phyloP scores from a whole-genome alignment of 2,888 invertebrate species.

The Oeneis ivallda region DNA sequence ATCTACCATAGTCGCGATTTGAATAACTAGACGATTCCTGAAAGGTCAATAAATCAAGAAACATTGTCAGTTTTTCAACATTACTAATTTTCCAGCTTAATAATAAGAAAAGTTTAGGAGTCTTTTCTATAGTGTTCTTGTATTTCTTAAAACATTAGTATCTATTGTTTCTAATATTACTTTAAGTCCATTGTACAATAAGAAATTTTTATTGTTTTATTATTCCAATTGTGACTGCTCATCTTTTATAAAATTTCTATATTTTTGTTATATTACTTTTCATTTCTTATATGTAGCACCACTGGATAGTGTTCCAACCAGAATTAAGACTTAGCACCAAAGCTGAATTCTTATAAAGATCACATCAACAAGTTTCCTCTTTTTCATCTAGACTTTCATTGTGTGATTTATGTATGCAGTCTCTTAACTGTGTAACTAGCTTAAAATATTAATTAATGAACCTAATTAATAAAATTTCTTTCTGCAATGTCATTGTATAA shows the following conservation, averaged over 20 bases:
- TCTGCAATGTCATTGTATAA: not conserved
- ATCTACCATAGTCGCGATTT: slow-evolving; percentile 79
- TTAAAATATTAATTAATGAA: not conserved
- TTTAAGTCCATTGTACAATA: slow-evolving; percentile 1
- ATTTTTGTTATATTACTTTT: not conserved
- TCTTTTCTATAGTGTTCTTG: not conserved
- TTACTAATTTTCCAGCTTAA: slow-evolving; percentile 1
- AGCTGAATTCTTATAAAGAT: not conserved
- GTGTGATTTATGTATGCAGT: too few relatives aligned
- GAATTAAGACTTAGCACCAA: not conserved
- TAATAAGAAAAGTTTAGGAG: slow-evolving; percentile 6
- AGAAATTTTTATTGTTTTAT: not conserved
- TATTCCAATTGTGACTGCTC: slow-evolving; percentile 4
- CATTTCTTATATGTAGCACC: slow-evolving; percentile 1
- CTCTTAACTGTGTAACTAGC: too few relatives aligned
- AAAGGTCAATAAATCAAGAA: slow-evolving; percentile 41
- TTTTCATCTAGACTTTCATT: not conserved
- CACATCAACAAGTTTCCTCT: not conserved
- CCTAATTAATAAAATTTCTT: too few relatives aligned
- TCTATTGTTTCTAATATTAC: not conserved
- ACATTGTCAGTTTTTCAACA: slow-evolving; percentile 22
- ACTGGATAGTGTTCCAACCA: not conserved
- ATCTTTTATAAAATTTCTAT: not conserved
- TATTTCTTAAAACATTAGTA: not conserved
- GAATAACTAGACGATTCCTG: slow-evolving; percentile 78